Percentiles rank a stretch among this genome's conserved stretches.
Conservation (phyloP, 2,113 vertebrate genomes). For the Chitala chitala region DNA sequence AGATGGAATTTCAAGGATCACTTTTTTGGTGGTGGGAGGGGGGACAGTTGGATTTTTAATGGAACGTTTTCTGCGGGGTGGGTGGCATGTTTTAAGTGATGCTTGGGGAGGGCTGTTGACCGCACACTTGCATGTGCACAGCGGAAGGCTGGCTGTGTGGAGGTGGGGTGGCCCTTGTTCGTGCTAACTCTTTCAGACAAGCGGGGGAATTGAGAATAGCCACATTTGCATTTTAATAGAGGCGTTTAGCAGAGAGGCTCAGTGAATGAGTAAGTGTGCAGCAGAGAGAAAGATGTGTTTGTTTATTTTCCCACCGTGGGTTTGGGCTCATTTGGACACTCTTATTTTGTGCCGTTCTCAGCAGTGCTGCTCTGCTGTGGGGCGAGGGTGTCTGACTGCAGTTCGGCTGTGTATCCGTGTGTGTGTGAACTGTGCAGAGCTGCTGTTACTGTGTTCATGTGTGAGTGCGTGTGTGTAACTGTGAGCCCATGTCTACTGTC, state of each 20-base stretch:
- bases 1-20: no score
- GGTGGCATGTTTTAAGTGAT: neutral
- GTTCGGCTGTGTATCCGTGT: no score
- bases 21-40: no score
- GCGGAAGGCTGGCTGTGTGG: neutral
- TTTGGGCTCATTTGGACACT: neutral
- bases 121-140: neutral
- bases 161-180: neutral
- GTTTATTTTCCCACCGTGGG: neutral
- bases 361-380: neutral
- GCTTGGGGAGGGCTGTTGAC: neutral
- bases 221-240: constrained; percentile 11
- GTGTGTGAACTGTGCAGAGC: no score
- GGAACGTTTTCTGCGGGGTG: no score
- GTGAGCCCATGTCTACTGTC: neutral
- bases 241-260: constrained; percentile 7
- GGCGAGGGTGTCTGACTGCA: no score
- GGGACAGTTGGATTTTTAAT: no score
- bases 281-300: neutral
- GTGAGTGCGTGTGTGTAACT: constrained; percentile 36
- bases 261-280: neutral
- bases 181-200: neutral
- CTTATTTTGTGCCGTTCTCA: neutral
- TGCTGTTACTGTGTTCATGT: no score
- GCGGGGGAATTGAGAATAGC: constrained; percentile 16